Percentiles rank a stretch among this genome's conserved stretches.
Evolutionary conservation across 2,113 vertebrate genomes (phyloP).

Genomic region (Scopus umbretta): DNA sequence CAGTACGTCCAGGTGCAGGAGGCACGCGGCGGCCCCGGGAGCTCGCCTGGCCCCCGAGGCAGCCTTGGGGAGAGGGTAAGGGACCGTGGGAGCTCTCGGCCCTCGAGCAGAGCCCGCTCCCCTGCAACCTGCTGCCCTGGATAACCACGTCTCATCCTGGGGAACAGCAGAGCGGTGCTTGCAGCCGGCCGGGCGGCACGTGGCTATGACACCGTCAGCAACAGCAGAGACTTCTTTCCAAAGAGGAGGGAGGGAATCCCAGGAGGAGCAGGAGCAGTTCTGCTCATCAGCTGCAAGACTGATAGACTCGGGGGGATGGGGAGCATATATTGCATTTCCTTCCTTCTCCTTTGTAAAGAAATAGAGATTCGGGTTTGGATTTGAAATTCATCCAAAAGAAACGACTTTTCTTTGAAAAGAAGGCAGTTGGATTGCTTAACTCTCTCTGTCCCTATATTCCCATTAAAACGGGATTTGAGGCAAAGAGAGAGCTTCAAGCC

Average conservation of each 20-base stretch:
- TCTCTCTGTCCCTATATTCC: not conserved
- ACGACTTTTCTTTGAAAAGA: not conserved
- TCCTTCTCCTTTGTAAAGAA: not conserved
- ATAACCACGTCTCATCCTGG: accelerated
- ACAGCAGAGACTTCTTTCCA: accelerated
- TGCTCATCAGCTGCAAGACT: constrained; percentile 14
- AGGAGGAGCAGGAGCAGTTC: not conserved
- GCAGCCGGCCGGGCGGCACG: accelerated
- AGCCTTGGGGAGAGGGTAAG: not conserved
- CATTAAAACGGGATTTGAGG: not conserved
- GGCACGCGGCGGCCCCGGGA: not conserved
- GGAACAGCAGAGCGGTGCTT: not conserved
- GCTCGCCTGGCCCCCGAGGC: not conserved
- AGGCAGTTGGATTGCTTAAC: not conserved
- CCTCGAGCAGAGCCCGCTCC: not conserved
- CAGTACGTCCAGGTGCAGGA: not conserved
- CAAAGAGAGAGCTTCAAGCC: not conserved
- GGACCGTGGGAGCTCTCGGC: accelerated
- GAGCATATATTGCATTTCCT: not conserved
- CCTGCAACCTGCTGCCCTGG: not conserved
- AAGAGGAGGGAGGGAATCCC: constrained; percentile 7
- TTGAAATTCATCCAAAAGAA: constrained; percentile 34
- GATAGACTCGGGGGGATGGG: not conserved
- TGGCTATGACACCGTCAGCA: accelerated
- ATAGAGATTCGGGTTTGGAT: not conserved